A percentile compares a stretch with the other conserved stretches of the same genome.
Conservation (phyloP, 2,113 vertebrate genomes). For the Galeopterus variegatus region DNA sequence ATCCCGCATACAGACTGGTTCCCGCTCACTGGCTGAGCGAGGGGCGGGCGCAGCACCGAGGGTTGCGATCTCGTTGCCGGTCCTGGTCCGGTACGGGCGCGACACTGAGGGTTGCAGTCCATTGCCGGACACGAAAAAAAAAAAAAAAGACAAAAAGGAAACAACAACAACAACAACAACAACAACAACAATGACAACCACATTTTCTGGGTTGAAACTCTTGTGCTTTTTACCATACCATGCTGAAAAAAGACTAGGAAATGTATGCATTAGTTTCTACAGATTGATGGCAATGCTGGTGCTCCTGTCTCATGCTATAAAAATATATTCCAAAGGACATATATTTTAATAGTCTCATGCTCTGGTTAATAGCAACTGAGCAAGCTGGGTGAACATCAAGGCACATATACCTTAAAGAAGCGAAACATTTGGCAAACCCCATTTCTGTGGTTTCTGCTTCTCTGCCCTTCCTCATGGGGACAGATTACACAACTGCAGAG, state of each 20-base stretch:
- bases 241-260: not conserved
- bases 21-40: too few species aligned
- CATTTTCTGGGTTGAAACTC: not conserved
- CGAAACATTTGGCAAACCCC: not conserved
- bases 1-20: too few species aligned
- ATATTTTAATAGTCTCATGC: too few species aligned
- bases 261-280: fast-evolving
- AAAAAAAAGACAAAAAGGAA: too few species aligned
- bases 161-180: too few species aligned
- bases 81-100: too few species aligned
- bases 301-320: not conserved
- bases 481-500: not conserved
- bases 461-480: not conserved
- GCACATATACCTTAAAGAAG: not conserved
- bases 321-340: not conserved
- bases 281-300: not conserved
- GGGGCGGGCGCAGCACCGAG: too few species aligned
- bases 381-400: not conserved
- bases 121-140: too few species aligned
- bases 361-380: too few species aligned
- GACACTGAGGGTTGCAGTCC: too few species aligned
- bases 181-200: too few species aligned
- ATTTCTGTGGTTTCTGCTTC: not conserved
- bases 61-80: too few species aligned
- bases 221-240: not conserved